A percentile compares a stretch with the other conserved stretches of the same genome.
phyloP scores from a whole-genome alignment of 1,140 invertebrate species.

The Rhagoletis zephyria region DNA sequence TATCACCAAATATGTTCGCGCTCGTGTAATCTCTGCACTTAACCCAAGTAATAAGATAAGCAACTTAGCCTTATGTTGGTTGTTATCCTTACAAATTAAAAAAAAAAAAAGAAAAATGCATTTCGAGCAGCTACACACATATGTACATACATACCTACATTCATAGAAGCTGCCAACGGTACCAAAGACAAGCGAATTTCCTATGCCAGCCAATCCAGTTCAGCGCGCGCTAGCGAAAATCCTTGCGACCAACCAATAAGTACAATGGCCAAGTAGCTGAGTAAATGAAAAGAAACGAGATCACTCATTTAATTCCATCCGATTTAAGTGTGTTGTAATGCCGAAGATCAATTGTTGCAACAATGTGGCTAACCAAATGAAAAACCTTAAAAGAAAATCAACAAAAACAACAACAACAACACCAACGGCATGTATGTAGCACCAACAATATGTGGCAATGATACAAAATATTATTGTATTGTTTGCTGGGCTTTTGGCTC shows the following conservation, averaged over 20 bases:
- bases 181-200: background rate
- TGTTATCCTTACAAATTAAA: slow-evolving; percentile 56
- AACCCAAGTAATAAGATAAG: slow-evolving; percentile 57
- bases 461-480: slow-evolving; percentile 33
- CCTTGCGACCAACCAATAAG: background rate
- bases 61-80: slow-evolving; percentile 55
- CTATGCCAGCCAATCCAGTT: background rate
- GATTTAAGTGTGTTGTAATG: slow-evolving; percentile 41
- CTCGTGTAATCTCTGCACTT: slow-evolving; percentile 53
- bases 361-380: slow-evolving; percentile 2
- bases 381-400: background rate
- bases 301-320: slow-evolving; percentile 34
- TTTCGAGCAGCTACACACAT: background rate
- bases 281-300: slow-evolving; percentile 1
- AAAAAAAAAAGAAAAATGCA: slow-evolving; percentile 25
- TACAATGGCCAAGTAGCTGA: background rate
- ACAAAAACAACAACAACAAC: background rate
- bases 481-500: background rate
- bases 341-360: slow-evolving; percentile 29
- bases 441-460: background rate
- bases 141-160: no score
- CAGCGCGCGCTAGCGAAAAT: slow-evolving; percentile 23
- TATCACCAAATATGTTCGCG: background rate
- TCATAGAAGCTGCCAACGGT: background rate
- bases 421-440: background rate